Conservation (phyloP, 2,113 vertebrate genomes). For the Onychorhynchus coronatus region DNA sequence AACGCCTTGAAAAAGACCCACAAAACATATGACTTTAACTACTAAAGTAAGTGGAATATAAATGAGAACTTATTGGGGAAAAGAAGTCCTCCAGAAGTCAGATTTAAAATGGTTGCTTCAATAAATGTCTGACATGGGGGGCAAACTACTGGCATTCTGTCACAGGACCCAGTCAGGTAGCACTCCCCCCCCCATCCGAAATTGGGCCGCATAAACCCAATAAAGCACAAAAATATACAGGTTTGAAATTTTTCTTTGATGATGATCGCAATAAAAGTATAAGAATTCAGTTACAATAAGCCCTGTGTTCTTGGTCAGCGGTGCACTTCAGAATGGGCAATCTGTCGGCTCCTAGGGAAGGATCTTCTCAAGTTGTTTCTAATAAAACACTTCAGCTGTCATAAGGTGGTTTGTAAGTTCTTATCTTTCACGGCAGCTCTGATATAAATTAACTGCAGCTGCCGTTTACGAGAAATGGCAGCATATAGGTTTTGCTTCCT, state of each 20-base stretch:
- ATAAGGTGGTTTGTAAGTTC: neutral
- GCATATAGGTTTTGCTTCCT: neutral
- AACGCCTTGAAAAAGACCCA: neutral
- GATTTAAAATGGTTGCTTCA: neutral
- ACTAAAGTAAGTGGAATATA: neutral
- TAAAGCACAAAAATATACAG: neutral
- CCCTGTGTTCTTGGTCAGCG: neutral
- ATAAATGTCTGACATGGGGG: neutral
- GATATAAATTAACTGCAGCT: neutral
- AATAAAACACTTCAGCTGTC: neutral
- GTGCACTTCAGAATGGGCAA: neutral
- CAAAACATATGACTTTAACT: neutral
- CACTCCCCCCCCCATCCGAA: neutral
- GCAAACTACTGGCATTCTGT: neutral
- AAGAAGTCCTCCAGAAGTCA: neutral
- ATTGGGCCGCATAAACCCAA: accelerated
- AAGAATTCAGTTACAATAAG: neutral
- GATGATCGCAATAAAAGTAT: neutral
- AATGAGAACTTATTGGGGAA: neutral
- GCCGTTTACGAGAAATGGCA: neutral
- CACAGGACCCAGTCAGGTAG: neutral
- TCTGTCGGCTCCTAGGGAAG: neutral
- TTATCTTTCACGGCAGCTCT: neutral
- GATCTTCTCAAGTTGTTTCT: neutral
- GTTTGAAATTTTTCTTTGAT: neutral